These are phyloP conservation scores for Lepilemur ruficaudatus DNA, from an alignment of 2,797 vertebrate species.

Conservation along the genomic window DNA sequence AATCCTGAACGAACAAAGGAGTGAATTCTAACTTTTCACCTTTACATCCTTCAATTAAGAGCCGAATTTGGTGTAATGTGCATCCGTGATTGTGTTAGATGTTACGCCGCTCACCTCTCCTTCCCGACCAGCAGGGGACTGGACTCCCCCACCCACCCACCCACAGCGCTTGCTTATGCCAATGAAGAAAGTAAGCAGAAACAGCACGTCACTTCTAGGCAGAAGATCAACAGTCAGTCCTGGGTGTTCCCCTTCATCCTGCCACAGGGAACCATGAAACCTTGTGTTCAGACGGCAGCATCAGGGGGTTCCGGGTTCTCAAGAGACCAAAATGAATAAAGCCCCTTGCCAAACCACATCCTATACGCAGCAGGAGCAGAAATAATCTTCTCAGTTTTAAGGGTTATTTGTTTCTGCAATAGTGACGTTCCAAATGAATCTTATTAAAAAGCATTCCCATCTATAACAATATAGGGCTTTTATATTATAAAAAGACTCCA, in stretches of 20 bases:
- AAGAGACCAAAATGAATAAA: background rate
- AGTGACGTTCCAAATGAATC: background rate
- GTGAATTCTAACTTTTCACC: background rate
- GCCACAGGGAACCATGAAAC: background rate
- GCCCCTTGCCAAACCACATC: background rate
- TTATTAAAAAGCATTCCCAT: background rate
- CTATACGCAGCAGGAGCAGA: background rate
- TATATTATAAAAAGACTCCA: background rate
- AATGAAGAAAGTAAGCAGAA: background rate
- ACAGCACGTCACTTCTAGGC: background rate
- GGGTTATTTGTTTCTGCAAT: background rate
- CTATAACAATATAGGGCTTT: background rate
- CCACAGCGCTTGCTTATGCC: background rate
- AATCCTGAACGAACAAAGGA: background rate
- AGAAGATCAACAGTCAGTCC: background rate
- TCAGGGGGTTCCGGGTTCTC: background rate
- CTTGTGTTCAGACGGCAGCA: background rate
- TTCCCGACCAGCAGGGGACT: background rate
- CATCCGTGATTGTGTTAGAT: background rate
- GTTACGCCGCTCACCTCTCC: background rate
- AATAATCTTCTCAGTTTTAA: background rate
- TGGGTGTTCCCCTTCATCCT: background rate
- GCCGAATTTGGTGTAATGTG: background rate
- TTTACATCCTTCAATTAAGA: background rate
- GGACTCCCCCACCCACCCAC: background rate